phyloP scores from a whole-genome alignment of 1,140 invertebrate genomes.

The Scaptomyza montana region DNA sequence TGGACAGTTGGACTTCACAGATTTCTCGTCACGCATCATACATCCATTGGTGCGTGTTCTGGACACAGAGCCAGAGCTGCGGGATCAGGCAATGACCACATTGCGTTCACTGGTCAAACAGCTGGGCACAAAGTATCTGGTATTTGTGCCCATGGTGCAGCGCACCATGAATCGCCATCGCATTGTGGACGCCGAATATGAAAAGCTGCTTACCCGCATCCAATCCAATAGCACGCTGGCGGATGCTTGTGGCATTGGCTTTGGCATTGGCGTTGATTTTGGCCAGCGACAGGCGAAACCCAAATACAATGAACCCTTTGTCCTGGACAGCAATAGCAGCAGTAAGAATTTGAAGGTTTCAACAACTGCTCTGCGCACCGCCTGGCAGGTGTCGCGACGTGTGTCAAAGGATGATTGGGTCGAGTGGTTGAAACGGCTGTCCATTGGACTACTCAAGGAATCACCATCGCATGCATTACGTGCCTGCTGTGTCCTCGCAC shows the following conservation, averaged over 20 bases:
- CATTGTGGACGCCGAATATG: constrained; percentile 92
- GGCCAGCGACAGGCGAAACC: constrained; percentile 85
- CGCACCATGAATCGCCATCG: constrained; percentile 93
- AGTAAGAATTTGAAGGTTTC: constrained; percentile 93
- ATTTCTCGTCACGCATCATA: constrained; percentile 95
- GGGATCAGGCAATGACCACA: constrained; percentile 94
- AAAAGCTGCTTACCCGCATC: constrained; percentile 89
- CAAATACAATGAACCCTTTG: constrained; percentile 85
- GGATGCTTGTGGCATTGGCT: constrained; percentile 63
- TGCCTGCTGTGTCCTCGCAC: constrained; percentile 95
- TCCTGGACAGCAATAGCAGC: constrained; percentile 85
- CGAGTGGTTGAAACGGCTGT: constrained; percentile 96
- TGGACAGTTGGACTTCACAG: constrained; percentile 95
- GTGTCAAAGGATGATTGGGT: constrained; percentile 99
- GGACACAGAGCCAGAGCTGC: constrained; percentile 91
- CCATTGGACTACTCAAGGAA: constrained; percentile 96
- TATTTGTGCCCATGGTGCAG: constrained; percentile 96
- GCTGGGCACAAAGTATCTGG: constrained; percentile 94
- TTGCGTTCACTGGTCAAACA: constrained; percentile 94
- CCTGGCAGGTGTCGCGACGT: constrained; percentile 94
- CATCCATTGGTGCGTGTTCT: constrained; percentile 95
- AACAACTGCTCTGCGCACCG: constrained; percentile 92
- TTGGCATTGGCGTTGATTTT: constrained; percentile 87
- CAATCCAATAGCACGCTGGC: constrained; percentile 87
- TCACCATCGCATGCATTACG: constrained; percentile 96